A percentile compares a stretch with the other conserved stretches of the same genome.
phyloP scores from a whole-genome alignment of 2,888 invertebrate genomes.

The Aphrophora alni region DNA sequence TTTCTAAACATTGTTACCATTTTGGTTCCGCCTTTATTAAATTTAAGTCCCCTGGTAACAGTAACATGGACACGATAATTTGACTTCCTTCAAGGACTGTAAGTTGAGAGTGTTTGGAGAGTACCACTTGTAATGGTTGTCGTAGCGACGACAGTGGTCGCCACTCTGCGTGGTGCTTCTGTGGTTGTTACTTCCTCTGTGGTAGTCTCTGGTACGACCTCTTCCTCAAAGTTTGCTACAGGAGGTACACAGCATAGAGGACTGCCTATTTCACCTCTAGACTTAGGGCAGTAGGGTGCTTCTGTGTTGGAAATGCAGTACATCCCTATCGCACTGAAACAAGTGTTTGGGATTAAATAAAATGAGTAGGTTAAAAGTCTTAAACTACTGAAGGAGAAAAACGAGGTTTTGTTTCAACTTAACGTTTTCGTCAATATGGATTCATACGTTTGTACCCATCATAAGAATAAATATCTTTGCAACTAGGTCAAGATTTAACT shows the following conservation, averaged over 20 bases:
- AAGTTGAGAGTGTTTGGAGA: not conserved
- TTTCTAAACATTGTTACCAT: too few species aligned
- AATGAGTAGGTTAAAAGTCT: too few species aligned
- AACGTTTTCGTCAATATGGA: too few species aligned
- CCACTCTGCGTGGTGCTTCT: conserved; percentile 15
- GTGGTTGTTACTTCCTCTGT: conserved; percentile 12
- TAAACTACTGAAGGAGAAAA: too few species aligned
- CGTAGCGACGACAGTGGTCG: conserved; percentile 24
- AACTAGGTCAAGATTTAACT: too few species aligned
- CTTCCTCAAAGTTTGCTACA: not conserved
- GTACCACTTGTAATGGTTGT: conserved; percentile 13
- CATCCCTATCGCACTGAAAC: conserved; percentile 70
- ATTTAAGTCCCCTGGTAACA: too few species aligned
- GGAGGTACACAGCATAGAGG: conserved; percentile 67
- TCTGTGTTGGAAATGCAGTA: conserved; percentile 68
- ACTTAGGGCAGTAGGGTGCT: conserved; percentile 74
- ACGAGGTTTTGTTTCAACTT: too few species aligned
- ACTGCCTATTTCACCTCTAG: conserved; percentile 64
- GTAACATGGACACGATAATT: too few species aligned
- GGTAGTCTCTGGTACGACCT: conserved; percentile 8
- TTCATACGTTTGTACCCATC: too few species aligned
- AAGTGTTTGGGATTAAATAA: conserved; percentile 34
- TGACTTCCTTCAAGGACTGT: not conserved
- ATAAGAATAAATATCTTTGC: too few species aligned
- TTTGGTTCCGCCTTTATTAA: too few species aligned